These are phyloP conservation scores for Osmerus mordax DNA, from an alignment of 2,113 vertebrate species.

Conservation along the genomic window DNA sequence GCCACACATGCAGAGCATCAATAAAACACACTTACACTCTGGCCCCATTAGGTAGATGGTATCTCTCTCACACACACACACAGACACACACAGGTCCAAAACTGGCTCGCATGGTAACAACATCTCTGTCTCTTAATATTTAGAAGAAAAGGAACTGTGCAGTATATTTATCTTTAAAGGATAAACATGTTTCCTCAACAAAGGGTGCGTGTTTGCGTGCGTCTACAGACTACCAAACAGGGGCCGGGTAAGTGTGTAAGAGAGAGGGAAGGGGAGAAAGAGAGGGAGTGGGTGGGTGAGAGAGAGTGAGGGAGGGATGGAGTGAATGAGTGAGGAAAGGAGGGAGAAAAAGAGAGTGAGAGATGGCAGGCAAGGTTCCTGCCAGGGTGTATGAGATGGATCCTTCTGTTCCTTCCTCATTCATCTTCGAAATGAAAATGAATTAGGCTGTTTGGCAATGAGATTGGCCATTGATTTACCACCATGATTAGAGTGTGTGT, in stretches of 20 bases:
- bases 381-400: constrained; percentile 33
- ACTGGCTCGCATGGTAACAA: no score
- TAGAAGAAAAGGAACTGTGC: no score
- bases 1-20: not conserved
- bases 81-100: not conserved
- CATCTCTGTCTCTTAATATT: no score
- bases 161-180: no score
- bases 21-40: not conserved
- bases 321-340: not conserved
- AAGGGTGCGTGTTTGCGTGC: no score
- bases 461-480: constrained; percentile 47
- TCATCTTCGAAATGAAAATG: constrained; percentile 47
- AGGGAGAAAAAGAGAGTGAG: not conserved
- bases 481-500: constrained; percentile 12
- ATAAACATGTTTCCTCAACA: no score
- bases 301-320: not conserved
- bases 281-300: no score
- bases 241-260: no score
- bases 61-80: not conserved
- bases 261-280: no score
- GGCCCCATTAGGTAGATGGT: not conserved
- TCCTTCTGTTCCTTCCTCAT: constrained; percentile 27
- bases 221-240: no score
- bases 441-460: constrained; percentile 30
- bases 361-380: constrained; percentile 1